Evolutionary conservation across 2,888 invertebrate genomes (phyloP).

Genomic region (Ophion costatus): DNA sequence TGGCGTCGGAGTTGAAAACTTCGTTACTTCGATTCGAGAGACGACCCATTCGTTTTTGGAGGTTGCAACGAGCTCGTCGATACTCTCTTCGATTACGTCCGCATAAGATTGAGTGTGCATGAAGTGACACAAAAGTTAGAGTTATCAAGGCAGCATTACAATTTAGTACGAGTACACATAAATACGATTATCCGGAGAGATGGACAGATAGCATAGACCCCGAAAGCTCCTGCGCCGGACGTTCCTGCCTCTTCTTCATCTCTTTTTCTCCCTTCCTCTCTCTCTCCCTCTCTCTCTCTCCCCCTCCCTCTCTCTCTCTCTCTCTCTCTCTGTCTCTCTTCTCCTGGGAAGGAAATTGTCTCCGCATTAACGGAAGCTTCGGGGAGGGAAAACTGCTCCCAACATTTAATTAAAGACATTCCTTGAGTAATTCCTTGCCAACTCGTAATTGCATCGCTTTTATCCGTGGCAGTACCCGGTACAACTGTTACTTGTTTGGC

Average conservation of each 20-base stretch:
- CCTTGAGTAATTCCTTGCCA: constrained; percentile 80
- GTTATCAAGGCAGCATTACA: constrained; percentile 34
- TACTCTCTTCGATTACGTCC: constrained; percentile 27
- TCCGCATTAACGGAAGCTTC: constrained; percentile 81
- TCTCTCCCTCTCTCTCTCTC: constrained; percentile 9
- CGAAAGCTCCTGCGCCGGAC: constrained; percentile 68
- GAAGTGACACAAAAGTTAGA: constrained; percentile 12
- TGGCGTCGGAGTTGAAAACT: constrained; percentile 77
- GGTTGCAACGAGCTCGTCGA: constrained; percentile 37
- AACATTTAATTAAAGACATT: constrained; percentile 83
- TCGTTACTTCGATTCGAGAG: constrained; percentile 69
- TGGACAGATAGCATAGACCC: constrained; percentile 26
- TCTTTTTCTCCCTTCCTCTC: constrained; percentile 5
- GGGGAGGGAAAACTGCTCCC: constrained; percentile 78
- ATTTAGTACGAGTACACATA: constrained; percentile 3
- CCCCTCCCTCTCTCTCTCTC: constrained; percentile 12
- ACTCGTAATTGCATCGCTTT: constrained; percentile 82
- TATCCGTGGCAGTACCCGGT: constrained; percentile 73
- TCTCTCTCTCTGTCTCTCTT: neutral
- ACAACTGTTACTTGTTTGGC: constrained; percentile 81
- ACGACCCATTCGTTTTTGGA: constrained; percentile 19
- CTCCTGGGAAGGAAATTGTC: constrained; percentile 81
- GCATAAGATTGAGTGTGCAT: constrained; percentile 23
- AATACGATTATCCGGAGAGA: constrained; percentile 17
- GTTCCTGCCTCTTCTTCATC: constrained; percentile 74